Evolutionary conservation across 2,797 vertebrate genomes (phyloP), one percentile per base, ranked within the genome.

Genomic region (Tolypeutes matacus): DNA sequence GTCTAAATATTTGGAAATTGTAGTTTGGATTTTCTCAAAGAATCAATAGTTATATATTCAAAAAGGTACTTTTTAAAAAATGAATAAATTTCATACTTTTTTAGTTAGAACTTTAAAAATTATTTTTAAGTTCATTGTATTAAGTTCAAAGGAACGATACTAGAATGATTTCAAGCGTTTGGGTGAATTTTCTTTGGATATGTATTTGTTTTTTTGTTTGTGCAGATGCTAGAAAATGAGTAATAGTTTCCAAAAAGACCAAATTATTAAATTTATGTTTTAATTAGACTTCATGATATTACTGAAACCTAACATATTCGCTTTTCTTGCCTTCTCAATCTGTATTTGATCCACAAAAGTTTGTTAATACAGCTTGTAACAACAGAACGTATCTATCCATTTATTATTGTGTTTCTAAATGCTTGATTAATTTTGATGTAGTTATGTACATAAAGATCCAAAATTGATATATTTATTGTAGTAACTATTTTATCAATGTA

Each of bases 1-100:
- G 34, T 34, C 11, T 62, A 85, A 90, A 46, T 39, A 89, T 46
- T 56, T 90, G 78, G 27, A 90, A 76, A 85, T 78, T 80, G 29
- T 86, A 85, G 62, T 42, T 78, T 78, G 56, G 7, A 34, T 76
- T 67, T 72, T 85, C 29, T n/a, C 34, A 65, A 46, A 70, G 70
- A 78, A 31, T 60, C 36, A 84, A 76, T 69, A 51, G 18, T 21
- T 84, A 60, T 7, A 27, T 4, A 29, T 17, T 80, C 23, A 53
- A 72, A 29, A 46, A 76, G 3, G 69, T 3, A 21, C 39, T 46
- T 86, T 64, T 53, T 15, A 18, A 42, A 18, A 5, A 56, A 29
- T 29, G 17, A 81, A 15, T 73, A 7, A 2, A 29, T 64, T 53
- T 81, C 39, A 53, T 17, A 10, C 20, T 21, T 73, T 70, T 88